Evolutionary conservation across 2,888 invertebrate genomes (phyloP).

Genomic region (Amblyjoppa fuscipennis): DNA sequence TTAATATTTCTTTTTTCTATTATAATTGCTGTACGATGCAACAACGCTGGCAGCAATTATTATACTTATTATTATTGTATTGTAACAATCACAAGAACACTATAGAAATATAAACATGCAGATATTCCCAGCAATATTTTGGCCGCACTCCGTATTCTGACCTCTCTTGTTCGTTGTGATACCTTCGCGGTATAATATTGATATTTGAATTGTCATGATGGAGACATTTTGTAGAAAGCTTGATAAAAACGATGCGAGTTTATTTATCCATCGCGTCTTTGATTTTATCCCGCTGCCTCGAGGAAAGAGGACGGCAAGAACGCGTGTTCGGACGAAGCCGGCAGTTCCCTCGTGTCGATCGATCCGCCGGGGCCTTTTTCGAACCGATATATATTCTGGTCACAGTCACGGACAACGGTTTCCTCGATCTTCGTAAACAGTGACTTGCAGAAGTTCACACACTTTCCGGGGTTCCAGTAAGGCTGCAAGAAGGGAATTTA

Average conservation of each 20-base stretch:
- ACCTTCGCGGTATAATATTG: neutral
- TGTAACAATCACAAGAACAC: no score
- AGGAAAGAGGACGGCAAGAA: neutral
- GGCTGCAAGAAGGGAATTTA: neutral
- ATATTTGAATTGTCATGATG: neutral
- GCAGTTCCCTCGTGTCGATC: neutral
- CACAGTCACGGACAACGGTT: constrained; percentile 2
- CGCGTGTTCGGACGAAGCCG: constrained; percentile 10
- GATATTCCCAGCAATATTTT: no score
- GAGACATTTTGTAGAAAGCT: neutral
- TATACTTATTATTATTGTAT: no score
- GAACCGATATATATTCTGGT: constrained; percentile 9
- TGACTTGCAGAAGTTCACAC: constrained; percentile 3
- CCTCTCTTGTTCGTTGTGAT: neutral
- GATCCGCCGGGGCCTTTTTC: neutral
- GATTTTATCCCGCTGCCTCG: neutral
- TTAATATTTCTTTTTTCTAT: no score
- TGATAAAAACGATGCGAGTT: neutral
- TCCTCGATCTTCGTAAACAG: neutral
- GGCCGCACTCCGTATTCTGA: neutral
- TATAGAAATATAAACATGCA: no score
- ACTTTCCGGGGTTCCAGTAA: neutral
- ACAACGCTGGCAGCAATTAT: no score
- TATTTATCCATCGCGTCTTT: neutral
- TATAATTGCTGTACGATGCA: no score